Base-by-base conservation (phyloP, 2,888 invertebrate species). In the Acleris literana region DNA sequence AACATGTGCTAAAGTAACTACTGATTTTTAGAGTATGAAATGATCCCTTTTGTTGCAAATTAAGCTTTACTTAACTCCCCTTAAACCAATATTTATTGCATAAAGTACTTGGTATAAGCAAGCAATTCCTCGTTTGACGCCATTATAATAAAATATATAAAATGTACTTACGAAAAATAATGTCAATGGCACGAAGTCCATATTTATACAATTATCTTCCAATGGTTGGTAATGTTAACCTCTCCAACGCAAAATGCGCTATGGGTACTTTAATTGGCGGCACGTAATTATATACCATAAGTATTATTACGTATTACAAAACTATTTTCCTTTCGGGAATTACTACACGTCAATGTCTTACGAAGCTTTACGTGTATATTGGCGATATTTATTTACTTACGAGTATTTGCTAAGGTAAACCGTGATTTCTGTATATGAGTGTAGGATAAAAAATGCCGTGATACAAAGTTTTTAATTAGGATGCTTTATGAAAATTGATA, bases 321-420 rank as follows among this genome's bases (percentile, higher is more conserved):
- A 39, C 39, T 5, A 46, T 46, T 46, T 46, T 46, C 46, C 46
- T 46, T 46, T n/a, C 46, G 46, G 46, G 46, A 46, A 46, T 46
- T 46, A 46, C 46, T 46, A 16, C 1, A 46, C 17, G 46, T 46
- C 46, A 46, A 39, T 39, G 39, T 13, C 13, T 39, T 9, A 1
- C 39, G 1, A 13, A 39, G 13, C 33, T 33, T 39, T 13, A 13
- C 39, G 39, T 39, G 11, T 11, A 11, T 11, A 13, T 39, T 39
- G 1, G 39, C 39, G 13, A 39, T 39, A 39, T 4, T 39, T 13
- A 39, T 39, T 39, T 13, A 13, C 5, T 13, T 13, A 39, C 39
- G 39, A 39, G 39, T 39, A 13, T 13, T 39, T 13, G 39, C 39
- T 39, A 13, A 39, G 3, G 13, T 39, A 13, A 39, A 39, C 13